A percentile compares a stretch with the other conserved stretches of the same genome.
Evolutionary conservation across 2,113 vertebrate species (phyloP).

Genomic region (Numenius arquata): DNA sequence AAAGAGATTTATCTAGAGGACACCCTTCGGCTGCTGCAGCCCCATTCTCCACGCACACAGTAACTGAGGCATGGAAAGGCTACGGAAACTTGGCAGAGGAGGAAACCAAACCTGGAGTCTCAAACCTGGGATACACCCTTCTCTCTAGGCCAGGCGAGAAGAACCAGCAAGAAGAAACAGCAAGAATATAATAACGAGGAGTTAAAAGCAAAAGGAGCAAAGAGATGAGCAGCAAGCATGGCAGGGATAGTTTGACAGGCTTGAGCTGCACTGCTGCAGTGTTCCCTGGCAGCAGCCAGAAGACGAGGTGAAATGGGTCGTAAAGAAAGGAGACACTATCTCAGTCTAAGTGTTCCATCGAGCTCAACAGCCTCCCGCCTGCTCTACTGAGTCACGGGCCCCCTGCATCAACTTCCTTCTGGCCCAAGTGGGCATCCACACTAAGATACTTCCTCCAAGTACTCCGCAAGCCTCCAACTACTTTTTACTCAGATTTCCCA

Average conservation of each 20-base stretch:
- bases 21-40: neutral
- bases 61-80: neutral
- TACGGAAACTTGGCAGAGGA: accelerated
- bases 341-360: neutral
- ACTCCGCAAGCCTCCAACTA: neutral
- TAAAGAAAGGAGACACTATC: neutral
- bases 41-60: accelerated
- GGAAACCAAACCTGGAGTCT: neutral
- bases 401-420: accelerated
- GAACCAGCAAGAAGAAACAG: neutral
- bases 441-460: neutral
- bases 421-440: neutral
- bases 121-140: neutral
- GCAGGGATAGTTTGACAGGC: neutral
- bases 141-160: neutral
- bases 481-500: neutral
- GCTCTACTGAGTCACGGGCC: neutral
- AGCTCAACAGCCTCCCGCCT: neutral
- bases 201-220: neutral
- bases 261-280: neutral
- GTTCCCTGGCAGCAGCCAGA: neutral
- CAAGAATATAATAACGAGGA: neutral
- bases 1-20: neutral
- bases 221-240: neutral
- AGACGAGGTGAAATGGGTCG: neutral